Percentiles rank a stretch among this genome's conserved stretches.
Conservation (phyloP, 2,113 vertebrate species). For the Cyanoderma ruficeps region DNA sequence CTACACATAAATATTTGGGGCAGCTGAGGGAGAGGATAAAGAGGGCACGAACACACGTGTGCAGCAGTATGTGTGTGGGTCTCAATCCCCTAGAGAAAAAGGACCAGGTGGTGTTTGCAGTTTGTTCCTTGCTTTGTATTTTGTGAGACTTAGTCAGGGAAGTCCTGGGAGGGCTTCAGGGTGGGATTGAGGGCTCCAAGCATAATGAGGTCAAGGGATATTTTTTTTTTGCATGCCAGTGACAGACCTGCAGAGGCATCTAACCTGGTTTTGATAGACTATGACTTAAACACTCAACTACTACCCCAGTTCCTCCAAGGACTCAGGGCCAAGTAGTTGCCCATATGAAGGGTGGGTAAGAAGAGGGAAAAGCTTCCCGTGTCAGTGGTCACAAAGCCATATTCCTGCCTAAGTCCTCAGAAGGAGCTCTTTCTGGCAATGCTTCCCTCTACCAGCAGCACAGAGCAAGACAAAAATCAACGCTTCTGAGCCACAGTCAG, state of each 20-base stretch:
- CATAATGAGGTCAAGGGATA: neutral
- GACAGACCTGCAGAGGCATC: neutral
- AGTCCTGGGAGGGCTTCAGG: neutral
- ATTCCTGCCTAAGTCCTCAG: neutral
- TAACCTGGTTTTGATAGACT: neutral
- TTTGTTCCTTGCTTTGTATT: neutral
- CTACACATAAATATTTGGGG: neutral
- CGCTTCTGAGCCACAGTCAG: neutral
- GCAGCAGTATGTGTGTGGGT: neutral
- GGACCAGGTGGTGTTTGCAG: neutral
- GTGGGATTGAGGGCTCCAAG: neutral
- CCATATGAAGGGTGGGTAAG: neutral
- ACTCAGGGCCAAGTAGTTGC: neutral
- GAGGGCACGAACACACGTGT: accelerated
- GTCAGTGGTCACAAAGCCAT: neutral
- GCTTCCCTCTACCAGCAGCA: neutral
- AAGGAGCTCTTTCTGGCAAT: neutral
- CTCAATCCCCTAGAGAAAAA: neutral
- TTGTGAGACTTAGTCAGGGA: neutral
- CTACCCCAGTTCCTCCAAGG: neutral
- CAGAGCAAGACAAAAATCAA: neutral
- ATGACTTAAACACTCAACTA: neutral
- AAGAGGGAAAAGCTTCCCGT: neutral
- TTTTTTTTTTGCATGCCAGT: neutral
- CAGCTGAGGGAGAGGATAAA: neutral